Evolutionary conservation across 2,888 invertebrate species (phyloP).

Genomic region (Papilio gigon): DNA sequence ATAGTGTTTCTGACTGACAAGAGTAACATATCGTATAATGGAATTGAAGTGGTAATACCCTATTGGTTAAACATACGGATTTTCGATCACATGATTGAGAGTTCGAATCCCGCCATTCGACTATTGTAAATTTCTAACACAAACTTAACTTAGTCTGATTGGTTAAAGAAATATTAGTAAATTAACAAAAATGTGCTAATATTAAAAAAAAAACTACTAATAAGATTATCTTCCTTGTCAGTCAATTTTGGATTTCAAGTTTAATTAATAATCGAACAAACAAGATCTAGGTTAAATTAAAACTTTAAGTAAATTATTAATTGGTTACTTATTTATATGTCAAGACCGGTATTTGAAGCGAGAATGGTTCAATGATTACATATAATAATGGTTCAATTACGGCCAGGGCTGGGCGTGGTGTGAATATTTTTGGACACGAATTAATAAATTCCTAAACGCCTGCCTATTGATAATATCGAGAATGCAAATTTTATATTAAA

Average conservation of each 20-base stretch:
- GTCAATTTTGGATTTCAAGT: neutral
- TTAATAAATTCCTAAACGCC: neutral
- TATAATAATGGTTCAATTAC: slow-evolving; percentile 19
- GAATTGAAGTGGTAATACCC: no score
- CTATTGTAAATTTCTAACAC: no score
- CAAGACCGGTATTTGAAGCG: slow-evolving; percentile 26
- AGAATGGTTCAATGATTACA: slow-evolving; percentile 30
- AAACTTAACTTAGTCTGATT: no score
- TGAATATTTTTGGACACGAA: slow-evolving; percentile 34
- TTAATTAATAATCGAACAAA: neutral
- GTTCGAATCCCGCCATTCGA: no score
- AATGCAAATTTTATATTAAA: neutral
- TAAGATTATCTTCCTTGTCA: neutral
- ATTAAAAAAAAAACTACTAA: no score
- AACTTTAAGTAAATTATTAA: slow-evolving; percentile 21
- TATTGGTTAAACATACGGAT: no score
- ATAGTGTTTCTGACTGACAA: no score
- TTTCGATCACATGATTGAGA: no score
- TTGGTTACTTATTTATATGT: slow-evolving; percentile 18
- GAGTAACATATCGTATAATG: no score
- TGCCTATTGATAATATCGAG: neutral
- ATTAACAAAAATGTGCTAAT: no score
- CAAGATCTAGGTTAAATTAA: neutral
- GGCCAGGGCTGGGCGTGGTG: slow-evolving; percentile 32
- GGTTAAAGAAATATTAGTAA: no score